Percentiles rank a stretch among this genome's conserved stretches.
Evolutionary conservation across 2,113 vertebrate species (phyloP).

Genomic region (Scytalopus superciliaris): DNA sequence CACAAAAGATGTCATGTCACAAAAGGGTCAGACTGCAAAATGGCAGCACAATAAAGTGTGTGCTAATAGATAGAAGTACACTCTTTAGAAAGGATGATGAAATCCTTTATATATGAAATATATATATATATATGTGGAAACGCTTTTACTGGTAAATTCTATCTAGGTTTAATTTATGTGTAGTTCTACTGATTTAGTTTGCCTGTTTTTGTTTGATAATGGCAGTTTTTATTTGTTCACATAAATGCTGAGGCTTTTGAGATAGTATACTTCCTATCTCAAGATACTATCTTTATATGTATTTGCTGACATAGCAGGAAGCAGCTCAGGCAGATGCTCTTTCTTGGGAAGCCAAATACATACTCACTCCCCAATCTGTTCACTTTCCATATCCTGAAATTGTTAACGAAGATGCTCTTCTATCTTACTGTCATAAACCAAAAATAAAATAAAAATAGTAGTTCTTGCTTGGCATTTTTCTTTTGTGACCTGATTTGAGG

Average conservation of each 20-base stretch:
- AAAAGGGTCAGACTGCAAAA: neutral
- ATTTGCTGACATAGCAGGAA: constrained; percentile 19
- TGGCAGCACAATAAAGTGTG: neutral
- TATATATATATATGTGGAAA: too few species aligned
- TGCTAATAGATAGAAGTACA: neutral
- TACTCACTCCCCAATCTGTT: neutral
- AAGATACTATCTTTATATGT: neutral
- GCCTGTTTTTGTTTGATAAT: neutral
- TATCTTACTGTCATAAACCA: neutral
- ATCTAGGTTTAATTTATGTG: neutral
- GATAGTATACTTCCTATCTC: too few species aligned
- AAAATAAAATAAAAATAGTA: neutral
- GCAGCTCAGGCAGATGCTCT: neutral
- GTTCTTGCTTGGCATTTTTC: neutral
- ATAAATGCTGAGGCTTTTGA: neutral
- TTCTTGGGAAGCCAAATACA: neutral
- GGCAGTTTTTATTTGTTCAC: neutral
- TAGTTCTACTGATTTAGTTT: neutral
- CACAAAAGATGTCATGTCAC: neutral
- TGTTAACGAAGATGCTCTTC: neutral
- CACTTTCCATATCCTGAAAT: neutral
- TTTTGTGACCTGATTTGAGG: neutral
- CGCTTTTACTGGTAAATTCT: neutral
- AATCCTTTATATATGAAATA: too few species aligned
- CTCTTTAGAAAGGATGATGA: neutral